Conservation (phyloP, 2,113 vertebrate species). For the Beaufortia kweichowensis region DNA sequence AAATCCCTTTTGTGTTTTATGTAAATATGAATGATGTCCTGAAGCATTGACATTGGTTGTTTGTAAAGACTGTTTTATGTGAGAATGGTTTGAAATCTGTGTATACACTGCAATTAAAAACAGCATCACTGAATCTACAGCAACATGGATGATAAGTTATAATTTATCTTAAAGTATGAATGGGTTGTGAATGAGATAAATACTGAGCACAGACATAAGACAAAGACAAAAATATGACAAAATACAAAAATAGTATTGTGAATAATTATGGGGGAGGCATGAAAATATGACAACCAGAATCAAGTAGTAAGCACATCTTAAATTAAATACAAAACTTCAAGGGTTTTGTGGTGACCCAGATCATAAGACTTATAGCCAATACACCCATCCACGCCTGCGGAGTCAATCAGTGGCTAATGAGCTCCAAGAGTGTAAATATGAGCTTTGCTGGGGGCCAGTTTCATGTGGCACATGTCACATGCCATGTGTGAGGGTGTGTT, state of each 20-base stretch:
- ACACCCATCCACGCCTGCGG: conserved; percentile 2
- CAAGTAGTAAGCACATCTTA: too few relatives aligned
- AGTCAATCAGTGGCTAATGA: conserved; percentile 50
- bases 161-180: too few relatives aligned
- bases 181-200: too few relatives aligned
- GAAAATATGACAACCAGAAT: too few relatives aligned
- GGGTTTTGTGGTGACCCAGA: conserved; percentile 30
- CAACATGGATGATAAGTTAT: too few relatives aligned
- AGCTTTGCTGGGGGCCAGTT: conserved; percentile 14
- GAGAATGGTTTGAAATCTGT: background rate
- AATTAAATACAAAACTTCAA: too few relatives aligned
- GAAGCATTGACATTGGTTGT: conserved; percentile 8
- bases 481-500: conserved; percentile 15
- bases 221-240: too few relatives aligned
- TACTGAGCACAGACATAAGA: too few relatives aligned
- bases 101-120: too few relatives aligned
- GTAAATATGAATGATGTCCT: background rate
- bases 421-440: conserved; percentile 32
- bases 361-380: conserved; percentile 18
- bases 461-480: conserved; percentile 36
- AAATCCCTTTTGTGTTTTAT: conserved; percentile 3
- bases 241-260: too few relatives aligned
- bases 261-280: too few relatives aligned
- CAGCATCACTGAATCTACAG: too few relatives aligned
- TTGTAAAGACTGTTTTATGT: conserved; percentile 35